Evolutionary conservation across 2,888 invertebrate species (phyloP), one percentile per base, ranked within the genome.

Genomic region (Pristionchus fissidentatus): DNA sequence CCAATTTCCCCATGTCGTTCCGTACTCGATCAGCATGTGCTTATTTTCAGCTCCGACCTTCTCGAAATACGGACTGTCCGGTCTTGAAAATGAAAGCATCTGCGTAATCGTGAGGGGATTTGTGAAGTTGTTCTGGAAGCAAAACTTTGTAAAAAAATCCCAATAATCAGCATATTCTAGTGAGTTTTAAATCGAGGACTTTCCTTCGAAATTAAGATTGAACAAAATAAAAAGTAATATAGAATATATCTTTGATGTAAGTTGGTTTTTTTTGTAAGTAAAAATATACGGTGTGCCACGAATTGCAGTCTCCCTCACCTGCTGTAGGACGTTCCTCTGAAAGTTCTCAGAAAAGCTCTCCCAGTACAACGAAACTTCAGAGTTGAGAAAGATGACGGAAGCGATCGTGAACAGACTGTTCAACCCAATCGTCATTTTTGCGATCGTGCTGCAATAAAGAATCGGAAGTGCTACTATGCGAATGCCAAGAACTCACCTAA

Each of bases 21-120:
- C 70, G 19, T 70, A 70, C n/a, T 41, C 70, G 38, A 70, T 26
- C 10, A 70, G 3, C 70, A 70, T 43, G 41, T 70, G 70, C 22
- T n/a, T n/a, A 13, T 43, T 41, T 7, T 70, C 70, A 1, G 26
- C n/a, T 1, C 26, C n/a, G 7, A 70, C 43, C 7, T 5, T 22
- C 2, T 70, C 8, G 13, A 41, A 70, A 1, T 43, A 26, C 10
- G 41, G 41, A n/a, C 43, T 70, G n/a, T 8, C 5, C 0, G 70
- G 70, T 13, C 0, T 3, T 0, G 70, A 70, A 3, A 70, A n/a
- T 43, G 22, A 38, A 38, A 70, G 41, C n/a, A 70, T 26, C 0
- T 70, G 41, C 13, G 41, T 38, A 10, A 70, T 70, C 5, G 41
- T 43, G 0, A 70, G 41, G 0, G 70, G 70, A 70, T 70, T 26